Conservation (phyloP, 1,140 invertebrate species). For the Hyphantria cunea region DNA sequence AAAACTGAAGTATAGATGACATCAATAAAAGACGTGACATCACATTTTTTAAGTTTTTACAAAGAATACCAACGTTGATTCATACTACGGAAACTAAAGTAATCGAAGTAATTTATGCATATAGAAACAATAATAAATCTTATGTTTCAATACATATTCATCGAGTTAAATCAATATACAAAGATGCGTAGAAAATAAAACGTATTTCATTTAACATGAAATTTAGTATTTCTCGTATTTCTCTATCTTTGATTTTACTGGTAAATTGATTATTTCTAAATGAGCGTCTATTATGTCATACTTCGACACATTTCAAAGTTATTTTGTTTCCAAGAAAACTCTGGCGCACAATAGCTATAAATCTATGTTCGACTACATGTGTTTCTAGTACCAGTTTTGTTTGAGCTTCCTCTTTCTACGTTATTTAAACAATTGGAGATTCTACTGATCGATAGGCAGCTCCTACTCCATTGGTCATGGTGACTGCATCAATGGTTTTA, state of each 20-base stretch:
- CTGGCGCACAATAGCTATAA: slow-evolving; percentile 48
- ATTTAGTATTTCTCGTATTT: slow-evolving; percentile 21
- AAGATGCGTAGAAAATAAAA: slow-evolving; percentile 13
- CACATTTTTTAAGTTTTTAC: no score
- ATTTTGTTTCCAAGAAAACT: slow-evolving; percentile 60
- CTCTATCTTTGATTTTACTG: slow-evolving; percentile 20
- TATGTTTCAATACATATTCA: slow-evolving; percentile 9
- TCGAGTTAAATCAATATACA: neutral
- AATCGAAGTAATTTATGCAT: slow-evolving; percentile 1
- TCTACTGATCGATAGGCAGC: slow-evolving; percentile 18
- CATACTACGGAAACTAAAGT: no score
- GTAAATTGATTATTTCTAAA: slow-evolving; percentile 20
- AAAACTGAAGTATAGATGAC: no score
- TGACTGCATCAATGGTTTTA: slow-evolving; percentile 50
- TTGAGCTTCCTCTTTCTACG: slow-evolving; percentile 38
- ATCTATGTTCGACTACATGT: slow-evolving; percentile 48
- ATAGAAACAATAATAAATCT: slow-evolving; percentile 8
- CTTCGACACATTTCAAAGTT: slow-evolving; percentile 46
- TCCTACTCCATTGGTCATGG: slow-evolving; percentile 32
- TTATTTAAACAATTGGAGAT: slow-evolving; percentile 8
- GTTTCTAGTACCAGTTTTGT: slow-evolving; percentile 40
- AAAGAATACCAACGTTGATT: no score
- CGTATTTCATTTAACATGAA: neutral
- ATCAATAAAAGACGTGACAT: no score
- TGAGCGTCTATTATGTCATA: slow-evolving; percentile 35